phyloP scores from a whole-genome alignment of 1,140 invertebrate genomes.

The Cotesia vestalis region DNA sequence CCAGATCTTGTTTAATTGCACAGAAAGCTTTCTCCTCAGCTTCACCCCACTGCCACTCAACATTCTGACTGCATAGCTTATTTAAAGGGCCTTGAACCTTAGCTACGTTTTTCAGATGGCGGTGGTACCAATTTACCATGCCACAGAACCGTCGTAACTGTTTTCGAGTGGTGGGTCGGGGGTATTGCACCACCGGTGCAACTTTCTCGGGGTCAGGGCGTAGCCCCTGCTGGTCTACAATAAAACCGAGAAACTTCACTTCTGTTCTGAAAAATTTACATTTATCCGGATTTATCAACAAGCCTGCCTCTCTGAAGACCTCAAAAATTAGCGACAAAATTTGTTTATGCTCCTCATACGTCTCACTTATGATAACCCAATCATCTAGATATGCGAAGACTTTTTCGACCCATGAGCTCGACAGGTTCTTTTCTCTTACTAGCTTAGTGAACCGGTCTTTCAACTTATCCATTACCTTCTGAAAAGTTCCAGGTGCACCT shows the following conservation, averaged over 20 bases:
- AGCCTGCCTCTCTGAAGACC: neutral
- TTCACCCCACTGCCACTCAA: conserved; percentile 32
- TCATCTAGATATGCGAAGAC: conserved; percentile 23
- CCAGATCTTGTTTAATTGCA: conserved; percentile 22
- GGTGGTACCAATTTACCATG: conserved; percentile 25
- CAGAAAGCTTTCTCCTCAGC: conserved; percentile 23
- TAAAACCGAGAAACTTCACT: conserved; percentile 18
- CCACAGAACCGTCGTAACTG: conserved; percentile 12
- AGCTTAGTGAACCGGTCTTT: too few relatives aligned
- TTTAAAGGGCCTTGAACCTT: conserved; percentile 31
- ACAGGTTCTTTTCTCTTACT: too few relatives aligned
- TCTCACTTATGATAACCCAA: conserved; percentile 11
- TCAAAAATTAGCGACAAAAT: neutral
- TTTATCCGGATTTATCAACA: conserved; percentile 11
- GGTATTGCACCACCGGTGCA: neutral
- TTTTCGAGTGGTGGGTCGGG: conserved; percentile 9
- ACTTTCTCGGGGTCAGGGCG: conserved; percentile 14
- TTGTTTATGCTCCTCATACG: conserved; percentile 15
- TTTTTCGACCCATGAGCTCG: neutral
- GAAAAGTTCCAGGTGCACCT: too few relatives aligned
- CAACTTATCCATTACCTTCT: too few relatives aligned
- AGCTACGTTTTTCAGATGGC: conserved; percentile 17
- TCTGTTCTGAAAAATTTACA: neutral
- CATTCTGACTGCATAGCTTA: conserved; percentile 30
- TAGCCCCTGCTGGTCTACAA: neutral